A percentile compares a stretch with the other conserved stretches of the same genome.
Evolutionary conservation across 2,113 vertebrate genomes (phyloP).

Genomic region (Tinamus guttatus): DNA sequence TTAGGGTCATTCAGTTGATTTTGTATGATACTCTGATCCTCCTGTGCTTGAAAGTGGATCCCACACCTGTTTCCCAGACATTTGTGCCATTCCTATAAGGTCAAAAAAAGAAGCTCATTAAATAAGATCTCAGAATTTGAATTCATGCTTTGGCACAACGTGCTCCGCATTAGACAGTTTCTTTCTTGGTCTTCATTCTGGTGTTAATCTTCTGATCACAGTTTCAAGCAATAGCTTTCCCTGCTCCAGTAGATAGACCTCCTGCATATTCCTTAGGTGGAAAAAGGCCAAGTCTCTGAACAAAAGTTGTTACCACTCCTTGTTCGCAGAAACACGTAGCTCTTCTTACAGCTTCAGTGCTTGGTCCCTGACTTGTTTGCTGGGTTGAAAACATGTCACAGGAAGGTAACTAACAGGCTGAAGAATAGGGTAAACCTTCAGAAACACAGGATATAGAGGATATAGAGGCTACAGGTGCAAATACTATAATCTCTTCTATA

Average conservation of each 20-base stretch:
- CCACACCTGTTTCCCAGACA: background rate
- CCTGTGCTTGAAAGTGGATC: background rate
- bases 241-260: background rate
- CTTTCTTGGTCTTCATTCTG: background rate
- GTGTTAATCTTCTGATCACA: background rate
- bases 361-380: background rate
- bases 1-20: background rate
- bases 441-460: accelerated
- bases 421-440: background rate
- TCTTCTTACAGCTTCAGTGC: background rate
- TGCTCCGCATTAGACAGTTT: background rate
- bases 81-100: background rate
- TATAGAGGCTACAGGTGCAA: background rate
- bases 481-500: background rate
- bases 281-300: background rate
- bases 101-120: background rate
- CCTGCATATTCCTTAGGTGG: background rate
- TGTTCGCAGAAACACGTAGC: accelerated
- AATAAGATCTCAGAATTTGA: background rate
- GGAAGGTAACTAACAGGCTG: background rate
- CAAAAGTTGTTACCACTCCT: background rate
- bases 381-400: background rate
- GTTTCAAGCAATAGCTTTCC: background rate
- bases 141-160: background rate
- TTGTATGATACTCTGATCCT: background rate